Evolutionary conservation across 2,113 vertebrate genomes (phyloP).

Genomic region (Vicugna pacos): DNA sequence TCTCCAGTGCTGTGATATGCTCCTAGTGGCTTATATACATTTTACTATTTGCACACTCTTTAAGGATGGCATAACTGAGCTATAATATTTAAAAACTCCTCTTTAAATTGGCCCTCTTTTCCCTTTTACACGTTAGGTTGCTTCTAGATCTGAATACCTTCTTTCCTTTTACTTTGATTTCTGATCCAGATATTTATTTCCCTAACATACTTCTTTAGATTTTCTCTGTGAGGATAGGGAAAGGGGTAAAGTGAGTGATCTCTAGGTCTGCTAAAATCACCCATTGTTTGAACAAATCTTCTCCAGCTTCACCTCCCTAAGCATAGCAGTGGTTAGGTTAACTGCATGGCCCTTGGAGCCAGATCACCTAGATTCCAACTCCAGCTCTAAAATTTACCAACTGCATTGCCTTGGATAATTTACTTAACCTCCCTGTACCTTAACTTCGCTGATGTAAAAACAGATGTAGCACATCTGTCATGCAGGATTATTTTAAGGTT

Average conservation of each 20-base stretch:
- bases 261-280: background rate
- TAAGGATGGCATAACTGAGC: background rate
- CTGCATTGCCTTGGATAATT: background rate
- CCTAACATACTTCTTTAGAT: background rate
- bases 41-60: background rate
- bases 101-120: background rate
- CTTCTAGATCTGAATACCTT: background rate
- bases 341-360: background rate
- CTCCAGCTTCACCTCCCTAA: background rate
- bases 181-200: background rate
- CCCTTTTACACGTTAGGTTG: background rate
- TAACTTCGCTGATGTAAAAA: background rate
- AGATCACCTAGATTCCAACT: background rate
- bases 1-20: background rate
- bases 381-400: background rate
- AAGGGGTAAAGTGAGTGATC: background rate
- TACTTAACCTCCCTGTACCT: background rate
- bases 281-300: background rate
- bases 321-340: background rate
- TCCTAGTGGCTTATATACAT: background rate
- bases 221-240: background rate
- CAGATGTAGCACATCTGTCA: background rate
- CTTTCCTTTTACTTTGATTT: background rate
- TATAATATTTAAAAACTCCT: background rate
- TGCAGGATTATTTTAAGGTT: background rate